These are phyloP conservation scores for Carlito syrichta DNA, from an alignment of 2,113 vertebrate genomes.

Conservation along the genomic window DNA sequence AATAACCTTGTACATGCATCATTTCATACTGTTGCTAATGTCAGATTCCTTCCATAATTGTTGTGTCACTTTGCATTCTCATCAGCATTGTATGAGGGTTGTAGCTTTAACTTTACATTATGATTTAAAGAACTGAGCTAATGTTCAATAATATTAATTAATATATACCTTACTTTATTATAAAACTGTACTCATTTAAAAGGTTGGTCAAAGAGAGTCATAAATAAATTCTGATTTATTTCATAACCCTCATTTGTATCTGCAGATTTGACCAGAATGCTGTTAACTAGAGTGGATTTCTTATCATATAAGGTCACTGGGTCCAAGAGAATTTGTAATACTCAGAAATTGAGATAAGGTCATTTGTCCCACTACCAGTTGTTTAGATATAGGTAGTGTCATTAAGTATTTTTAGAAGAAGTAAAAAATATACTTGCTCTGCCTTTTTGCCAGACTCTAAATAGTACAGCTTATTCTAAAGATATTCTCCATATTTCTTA, in stretches of 20 bases:
- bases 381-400: not conserved
- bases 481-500: slow-evolving; percentile 17
- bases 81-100: not conserved
- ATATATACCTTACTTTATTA: not conserved
- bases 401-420: slow-evolving; percentile 11
- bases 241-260: not conserved
- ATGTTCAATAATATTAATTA: slow-evolving; percentile 2
- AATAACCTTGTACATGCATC: not conserved
- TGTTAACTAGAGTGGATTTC: not conserved
- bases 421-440: not conserved
- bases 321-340: not conserved
- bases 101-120: slow-evolving; percentile 20
- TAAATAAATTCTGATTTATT: slow-evolving; percentile 3
- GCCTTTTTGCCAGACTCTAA: slow-evolving; percentile 9
- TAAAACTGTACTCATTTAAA: not conserved
- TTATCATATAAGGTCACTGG: not conserved
- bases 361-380: not conserved
- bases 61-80: not conserved
- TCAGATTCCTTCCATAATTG: slow-evolving; percentile 14
- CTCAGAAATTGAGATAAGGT: not conserved
- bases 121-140: slow-evolving; percentile 24
- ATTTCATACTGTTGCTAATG: slow-evolving; percentile 30
- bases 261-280: not conserved
- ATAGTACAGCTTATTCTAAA: not conserved
- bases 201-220: not conserved